Evolutionary conservation across 1,140 invertebrate species (phyloP), one percentile per base, ranked within the genome.

Genomic region (Pseudomyrmex gracilis): DNA sequence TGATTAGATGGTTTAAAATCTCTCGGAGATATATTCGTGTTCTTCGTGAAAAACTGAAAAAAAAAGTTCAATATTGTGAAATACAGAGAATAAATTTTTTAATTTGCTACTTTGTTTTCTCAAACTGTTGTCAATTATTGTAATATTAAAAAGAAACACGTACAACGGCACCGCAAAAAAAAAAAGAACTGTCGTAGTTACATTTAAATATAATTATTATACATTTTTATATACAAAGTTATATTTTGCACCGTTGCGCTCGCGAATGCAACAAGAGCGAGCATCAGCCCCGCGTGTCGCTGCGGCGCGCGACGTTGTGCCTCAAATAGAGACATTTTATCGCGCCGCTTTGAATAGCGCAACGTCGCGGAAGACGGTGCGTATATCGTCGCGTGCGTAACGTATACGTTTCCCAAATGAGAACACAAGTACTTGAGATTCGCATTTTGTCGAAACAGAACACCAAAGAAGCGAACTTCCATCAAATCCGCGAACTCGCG

Each of bases 301-400:
- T n/a, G 34, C n/a, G 55, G 8, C 34, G 10, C 34, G 49, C 17
- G 15, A 15, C 45, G 64, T 80, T 57, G 64, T 8, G 55, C 15
- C 76, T 80, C 53, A 71, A 80, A 80, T 80, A 71, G 66, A 80
- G 76, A 10, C 76, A 58, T 71, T 80, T 34, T 70, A 80, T 15
- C 20, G 57, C 9, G 53, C 53, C 34, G 76, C 64, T 68, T 70
- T 57, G 53, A 80, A 80, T 80, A 80, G 66, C 53, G 43, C 64
- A 58, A 58, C 43, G n/a, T 78, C 51, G 51, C 51, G 12, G 51
- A 70, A 71, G 45, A 70, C 43, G 47, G 47, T n/a, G 12, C 9
- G 7, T 34, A 24, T 61, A 24, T 61, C 34, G 10, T n/a, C 20
- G 12, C 10, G 7, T 57, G 8, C 15, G n/a, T n/a, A n/a, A 22